Base-by-base conservation (phyloP, 2,797 vertebrate genomes). In the Microtus californicus region DNA sequence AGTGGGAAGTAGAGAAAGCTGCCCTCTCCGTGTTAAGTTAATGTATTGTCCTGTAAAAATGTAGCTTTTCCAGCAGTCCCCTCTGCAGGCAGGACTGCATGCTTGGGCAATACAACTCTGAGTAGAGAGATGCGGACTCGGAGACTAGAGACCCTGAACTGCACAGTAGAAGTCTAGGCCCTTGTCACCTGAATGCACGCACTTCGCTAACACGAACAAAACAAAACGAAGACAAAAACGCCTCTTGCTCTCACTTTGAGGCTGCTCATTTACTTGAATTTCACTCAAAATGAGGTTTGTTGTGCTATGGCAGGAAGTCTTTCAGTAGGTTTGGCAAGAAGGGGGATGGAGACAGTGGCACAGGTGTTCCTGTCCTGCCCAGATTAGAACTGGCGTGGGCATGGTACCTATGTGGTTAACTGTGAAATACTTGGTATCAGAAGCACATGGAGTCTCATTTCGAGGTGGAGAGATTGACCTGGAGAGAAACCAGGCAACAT, bases 31-130 rank as follows among this genome's bases (percentile, higher is more conserved):
- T 34, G 27, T 85, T 83, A 43, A 82, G 11, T 73, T 92, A 43
- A 23, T 95, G 19, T 79, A 71, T 29, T 67, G 56, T 17, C 87
- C 82, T 93, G 27, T 87, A 56, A 77, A 93, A 93, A 93, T 77
- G 17, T 65, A 51, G 51, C 77, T 87, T 29, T 87, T 88, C 31
- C 74, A 63, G 61, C 27, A n/a, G 65, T 83, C 29, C 29, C 19
- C 45, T 93, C 2, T 45, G 19, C 34, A 92, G 81, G 93, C 34
- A 94, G 73, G 93, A 25, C 40, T 63, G 34, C 7, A 23, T 7
- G 78, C 37, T 76, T 79, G 83, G 88, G 34, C 51, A 40, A 4
- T 13, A 43, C 43, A 61, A 61, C 21, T 4, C 19, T 37, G 63
- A 91, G 43, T n/a, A 25, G 88, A 23, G 87, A 73, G 54, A 59